phyloP scores from a whole-genome alignment of 2,888 invertebrate genomes.

The Neoitamus cyanurus region DNA sequence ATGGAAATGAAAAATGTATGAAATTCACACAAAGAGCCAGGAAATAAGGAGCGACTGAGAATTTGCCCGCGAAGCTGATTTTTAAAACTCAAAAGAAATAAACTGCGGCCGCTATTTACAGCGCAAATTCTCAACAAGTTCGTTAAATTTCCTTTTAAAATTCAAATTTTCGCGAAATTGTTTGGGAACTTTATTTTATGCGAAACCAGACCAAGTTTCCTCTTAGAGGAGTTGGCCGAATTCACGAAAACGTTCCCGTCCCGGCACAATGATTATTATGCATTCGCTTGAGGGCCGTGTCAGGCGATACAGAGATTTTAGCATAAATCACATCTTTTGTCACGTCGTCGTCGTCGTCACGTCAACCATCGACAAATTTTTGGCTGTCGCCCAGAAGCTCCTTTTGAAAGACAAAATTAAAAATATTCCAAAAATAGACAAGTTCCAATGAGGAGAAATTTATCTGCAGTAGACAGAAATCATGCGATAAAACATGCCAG shows the following conservation, averaged over 20 bases:
- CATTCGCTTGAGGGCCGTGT: neutral
- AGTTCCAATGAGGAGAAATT: neutral
- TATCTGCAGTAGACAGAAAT: neutral
- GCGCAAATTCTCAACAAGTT: conserved; percentile 31
- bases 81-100: conserved; percentile 6
- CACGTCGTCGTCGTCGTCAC: neutral
- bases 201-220: neutral
- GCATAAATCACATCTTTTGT: neutral
- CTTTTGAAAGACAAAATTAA: neutral
- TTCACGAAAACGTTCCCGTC: neutral
- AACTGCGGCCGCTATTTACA: conserved; percentile 6
- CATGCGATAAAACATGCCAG: neutral
- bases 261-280: neutral
- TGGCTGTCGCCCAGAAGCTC: neutral
- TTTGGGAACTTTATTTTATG: neutral
- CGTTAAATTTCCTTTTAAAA: conserved; percentile 33
- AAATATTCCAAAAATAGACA: neutral
- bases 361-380: neutral
- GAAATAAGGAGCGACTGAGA: conserved; percentile 11
- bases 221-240: neutral
- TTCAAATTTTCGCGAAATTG: conserved; percentile 21
- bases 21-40: conserved; percentile 18
- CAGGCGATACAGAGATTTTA: neutral
- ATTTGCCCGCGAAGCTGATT: conserved; percentile 4
- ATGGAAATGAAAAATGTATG: conserved; percentile 35